Base-by-base conservation (phyloP, 2,888 invertebrate species). In the Mamestra brassicae region DNA sequence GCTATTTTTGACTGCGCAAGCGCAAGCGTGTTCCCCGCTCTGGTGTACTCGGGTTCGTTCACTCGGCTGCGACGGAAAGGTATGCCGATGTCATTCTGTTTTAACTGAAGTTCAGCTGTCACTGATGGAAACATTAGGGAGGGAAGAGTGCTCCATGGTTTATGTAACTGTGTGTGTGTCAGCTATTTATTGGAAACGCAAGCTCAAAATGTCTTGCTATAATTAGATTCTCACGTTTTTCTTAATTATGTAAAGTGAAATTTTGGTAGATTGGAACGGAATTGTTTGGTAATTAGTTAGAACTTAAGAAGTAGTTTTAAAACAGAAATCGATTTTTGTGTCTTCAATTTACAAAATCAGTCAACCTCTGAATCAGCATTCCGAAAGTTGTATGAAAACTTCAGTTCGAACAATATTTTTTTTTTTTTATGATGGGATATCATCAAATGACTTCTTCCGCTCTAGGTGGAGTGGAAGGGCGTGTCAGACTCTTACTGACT, bases 1-100 rank as follows among this genome's bases (percentile, higher is more conserved):
- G 90, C 90, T 93, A 95, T 93, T 94, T 92, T 95, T 92, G 93
- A 92, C 90, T 92, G 92, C 90, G 90, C 94, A 92, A 91, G 93
- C 92, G 89, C 83, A 74, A 63, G 73, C 71, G 68, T 63, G 74
- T 76, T 83, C 82, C 69, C 69, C 52, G 17, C 58, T 74, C 74
- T 84, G 71, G 78, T 65, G 72, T 78, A 78, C 80, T 86, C 83
- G 86, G 85, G 95, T 95, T 95, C 96, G 95, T 95, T 96, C 95
- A 96, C 96, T 94, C 95, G 92, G 92, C 92, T 92, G 71, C 72
- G 71, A 77, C 78, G 76, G 83, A 83, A 87, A 87, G 87, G 88
- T 87, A 88, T 83, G 79, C 60, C 84, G 87, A 83, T 89, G 87
- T 84, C 90, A 89, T 89, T 87, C 85, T 78, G 79, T 85, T 81